Percentiles rank a stretch among this genome's conserved stretches.
Conservation (phyloP, 2,797 vertebrate species). For the Molossus molossus region DNA sequence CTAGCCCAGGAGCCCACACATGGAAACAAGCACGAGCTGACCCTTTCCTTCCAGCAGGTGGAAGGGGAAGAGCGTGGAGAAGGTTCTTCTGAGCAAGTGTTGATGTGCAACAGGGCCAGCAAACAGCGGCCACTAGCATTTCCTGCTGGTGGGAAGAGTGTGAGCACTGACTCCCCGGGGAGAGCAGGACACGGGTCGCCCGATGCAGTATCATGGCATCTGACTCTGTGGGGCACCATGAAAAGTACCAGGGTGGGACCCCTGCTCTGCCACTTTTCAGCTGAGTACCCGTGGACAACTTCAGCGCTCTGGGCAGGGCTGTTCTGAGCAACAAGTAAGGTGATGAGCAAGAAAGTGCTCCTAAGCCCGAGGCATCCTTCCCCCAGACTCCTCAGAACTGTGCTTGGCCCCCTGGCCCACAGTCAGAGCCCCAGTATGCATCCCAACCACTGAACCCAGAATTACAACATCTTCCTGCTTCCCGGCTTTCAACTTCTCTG, state of each 20-base stretch:
- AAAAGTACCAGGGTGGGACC: not conserved
- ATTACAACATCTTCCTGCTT: constrained; percentile 25
- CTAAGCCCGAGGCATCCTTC: not conserved
- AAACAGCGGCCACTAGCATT: not conserved
- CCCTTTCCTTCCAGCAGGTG: not conserved
- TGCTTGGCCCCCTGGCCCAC: not conserved
- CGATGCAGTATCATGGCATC: rapidly evolving
- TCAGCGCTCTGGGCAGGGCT: not conserved
- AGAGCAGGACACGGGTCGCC: rapidly evolving
- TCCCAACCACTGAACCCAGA: not conserved
- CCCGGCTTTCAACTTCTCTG: constrained; percentile 21
- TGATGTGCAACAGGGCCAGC: not conserved
- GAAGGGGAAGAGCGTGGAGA: not conserved
- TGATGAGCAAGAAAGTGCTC: not conserved
- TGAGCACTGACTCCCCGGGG: not conserved
- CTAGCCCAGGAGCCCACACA: not conserved
- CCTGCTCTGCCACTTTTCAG: not conserved
- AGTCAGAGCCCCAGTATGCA: not conserved
- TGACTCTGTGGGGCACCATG: rapidly evolving
- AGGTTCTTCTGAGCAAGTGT: not conserved
- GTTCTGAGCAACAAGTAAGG: not conserved
- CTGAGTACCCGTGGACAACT: not conserved
- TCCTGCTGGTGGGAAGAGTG: not conserved
- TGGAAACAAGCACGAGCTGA: not conserved
- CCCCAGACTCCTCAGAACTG: not conserved